Evolutionary conservation across 2,888 invertebrate species (phyloP), one percentile per base, ranked within the genome.

Genomic region (Epiblema foenella): DNA sequence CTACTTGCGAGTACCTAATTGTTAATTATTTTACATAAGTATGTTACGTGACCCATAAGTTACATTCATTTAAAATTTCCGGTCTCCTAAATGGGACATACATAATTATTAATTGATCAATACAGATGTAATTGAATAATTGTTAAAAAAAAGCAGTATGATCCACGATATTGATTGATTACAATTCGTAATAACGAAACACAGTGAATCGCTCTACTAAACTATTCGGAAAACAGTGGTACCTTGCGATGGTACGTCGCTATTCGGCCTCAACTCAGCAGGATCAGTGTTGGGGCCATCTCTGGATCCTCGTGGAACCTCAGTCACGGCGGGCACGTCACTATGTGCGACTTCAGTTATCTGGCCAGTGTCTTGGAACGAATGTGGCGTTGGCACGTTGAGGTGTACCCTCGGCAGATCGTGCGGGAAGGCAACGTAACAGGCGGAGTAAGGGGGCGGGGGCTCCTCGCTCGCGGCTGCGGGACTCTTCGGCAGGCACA

Each of bases 381-480:
- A 39, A n/a, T 39, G n/a, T n/a, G 37, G 10, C 52, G 20, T 20
- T 20, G 64, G 64, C 15, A 52, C 77, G 9, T 78, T 79, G 70
- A 85, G 77, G 18, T 83, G 81, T 0, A 88, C 85, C 0, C 82
- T 76, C 0, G 88, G 86, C 0, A 77, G 84, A 46, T 83, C 78
- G 68, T 86, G 86, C 0, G 81, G 81, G 60, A 83, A 85, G 2
- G 84, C 73, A 0, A 85, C 84, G 77, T 83, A 83, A 74, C 88
- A 88, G 10, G 85, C 87, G 7, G 89, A 86, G 79, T 91, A 91
- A 0, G 91, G 89, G 0, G 91, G 91, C 0, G 91, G 91, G 0
- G 89, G 86, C 17, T 89, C 89, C 24, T 8, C 58, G 70, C 65
- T 24, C 62, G 73, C 33, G 51, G 67, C 2, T 51, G 49, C 73